A percentile compares a stretch with the other conserved stretches of the same genome.
Evolutionary conservation across 2,797 vertebrate genomes (phyloP).

Genomic region (Threskiornis aethiopicus): DNA sequence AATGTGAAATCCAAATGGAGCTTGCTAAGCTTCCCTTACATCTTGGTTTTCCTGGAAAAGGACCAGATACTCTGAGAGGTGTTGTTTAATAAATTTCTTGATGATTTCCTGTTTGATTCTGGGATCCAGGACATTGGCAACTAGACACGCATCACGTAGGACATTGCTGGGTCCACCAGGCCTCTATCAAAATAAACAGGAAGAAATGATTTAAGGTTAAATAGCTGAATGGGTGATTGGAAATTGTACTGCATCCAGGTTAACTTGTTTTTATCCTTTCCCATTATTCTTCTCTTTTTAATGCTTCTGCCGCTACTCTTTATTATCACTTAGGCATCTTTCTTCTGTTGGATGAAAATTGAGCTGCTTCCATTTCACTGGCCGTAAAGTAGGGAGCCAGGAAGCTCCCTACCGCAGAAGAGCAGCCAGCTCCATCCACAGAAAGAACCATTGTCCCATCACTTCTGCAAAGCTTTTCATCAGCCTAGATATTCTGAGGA

Average conservation of each 20-base stretch:
- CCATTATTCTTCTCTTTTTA: background rate
- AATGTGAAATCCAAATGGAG: constrained; percentile 21
- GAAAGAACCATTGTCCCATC: background rate
- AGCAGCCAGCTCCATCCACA: background rate
- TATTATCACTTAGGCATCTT: background rate
- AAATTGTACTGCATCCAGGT: background rate
- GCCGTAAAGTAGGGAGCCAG: background rate
- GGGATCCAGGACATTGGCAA: constrained; percentile 94
- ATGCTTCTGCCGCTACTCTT: background rate
- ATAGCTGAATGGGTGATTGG: background rate
- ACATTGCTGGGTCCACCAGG: constrained; percentile 94
- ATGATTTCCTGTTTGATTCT: constrained; percentile 98
- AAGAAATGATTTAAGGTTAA: background rate
- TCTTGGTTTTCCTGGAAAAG: constrained; percentile 99
- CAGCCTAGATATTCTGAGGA: background rate
- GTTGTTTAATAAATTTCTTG: constrained; percentile 97
- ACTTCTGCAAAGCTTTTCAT: background rate
- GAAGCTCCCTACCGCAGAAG: background rate
- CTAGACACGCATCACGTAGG: constrained; percentile 92
- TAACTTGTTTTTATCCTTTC: background rate
- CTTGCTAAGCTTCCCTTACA: constrained; percentile 78
- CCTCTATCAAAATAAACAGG: constrained; percentile 79
- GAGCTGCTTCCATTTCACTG: background rate
- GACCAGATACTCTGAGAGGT: constrained; percentile 94
- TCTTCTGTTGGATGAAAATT: background rate